Base-by-base conservation (phyloP, 92 coral and sea anemone species). In the Paragorgia papillata region DNA sequence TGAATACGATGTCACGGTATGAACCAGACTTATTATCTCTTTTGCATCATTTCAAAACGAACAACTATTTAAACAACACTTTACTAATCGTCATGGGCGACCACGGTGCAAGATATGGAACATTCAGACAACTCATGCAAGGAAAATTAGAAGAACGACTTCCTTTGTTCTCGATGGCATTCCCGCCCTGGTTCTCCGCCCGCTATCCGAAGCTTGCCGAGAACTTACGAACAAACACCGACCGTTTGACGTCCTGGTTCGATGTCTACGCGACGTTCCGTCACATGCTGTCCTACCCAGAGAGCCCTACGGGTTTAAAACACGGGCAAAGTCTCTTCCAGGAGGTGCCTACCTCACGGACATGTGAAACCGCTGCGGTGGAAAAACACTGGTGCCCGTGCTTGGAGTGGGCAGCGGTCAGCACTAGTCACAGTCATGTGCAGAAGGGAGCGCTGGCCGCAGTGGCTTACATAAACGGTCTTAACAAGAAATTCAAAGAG, bases 241-340 rank as follows among this genome's bases (percentile, higher is more conserved):
- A 77, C 1, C 84, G 90, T n/a, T 58, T 86, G 58, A 82, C 80
- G 33, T 82, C 90, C 12, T 77, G 87, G 24, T 60, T 85, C 22
- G 89, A 85, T 21, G 62, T 85, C 17, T 85, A 85, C 60, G 89
- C 89, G 7, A 85, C 89, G 13, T 85, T 85, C 35, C 66, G 83
- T 81, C 89, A 85, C 57, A 67, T 85, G 43, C 68, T 81, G 26
- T 74, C 62, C 14, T 85, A 66, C 57, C 89, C 89, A 20, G 66
- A 49, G 29, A 44, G 57, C 67, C 86, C 86, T 1, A 66, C 89
- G 32, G 83, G 82, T 39, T 44, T 73, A 40, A 82, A 80, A 13
- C 74, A 66, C 69, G 89, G 89, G 9, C 62, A 65, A 19, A 82
- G 87, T 44, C 28, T 85, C 21, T 75, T 85, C 31, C 39, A 40